Evolutionary conservation across 1,140 invertebrate genomes (phyloP).

Genomic region (Drosophila kikkawai): DNA sequence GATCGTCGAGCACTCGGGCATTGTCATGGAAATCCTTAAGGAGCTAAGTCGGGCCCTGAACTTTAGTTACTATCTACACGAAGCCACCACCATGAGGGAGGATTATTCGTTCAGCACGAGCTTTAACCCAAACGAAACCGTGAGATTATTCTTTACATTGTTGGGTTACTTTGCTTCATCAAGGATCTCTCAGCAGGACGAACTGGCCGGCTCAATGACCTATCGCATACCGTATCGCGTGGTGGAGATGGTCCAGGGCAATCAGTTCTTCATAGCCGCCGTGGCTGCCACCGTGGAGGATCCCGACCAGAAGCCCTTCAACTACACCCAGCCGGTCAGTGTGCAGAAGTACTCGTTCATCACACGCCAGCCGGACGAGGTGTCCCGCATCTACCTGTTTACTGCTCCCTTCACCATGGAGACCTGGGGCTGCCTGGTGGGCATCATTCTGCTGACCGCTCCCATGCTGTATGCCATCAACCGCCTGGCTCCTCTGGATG

Average conservation of each 20-base stretch:
- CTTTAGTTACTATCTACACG: slow-evolving; percentile 88
- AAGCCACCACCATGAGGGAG: slow-evolving; percentile 41
- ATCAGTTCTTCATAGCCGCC: slow-evolving; percentile 89
- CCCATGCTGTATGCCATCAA: slow-evolving; percentile 93
- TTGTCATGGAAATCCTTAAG: slow-evolving; percentile 92
- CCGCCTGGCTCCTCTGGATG: slow-evolving; percentile 89
- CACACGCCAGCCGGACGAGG: slow-evolving; percentile 90
- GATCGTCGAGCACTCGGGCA: slow-evolving; percentile 87
- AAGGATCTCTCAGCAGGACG: slow-evolving; percentile 34
- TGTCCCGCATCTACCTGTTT: slow-evolving; percentile 93
- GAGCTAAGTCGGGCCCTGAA: slow-evolving; percentile 92
- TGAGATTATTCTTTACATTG: neutral
- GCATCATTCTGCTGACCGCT: slow-evolving; percentile 90
- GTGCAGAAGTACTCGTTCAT: slow-evolving; percentile 92
- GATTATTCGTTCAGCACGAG: slow-evolving; percentile 11
- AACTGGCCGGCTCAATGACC: slow-evolving; percentile 69
- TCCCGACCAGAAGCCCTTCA: slow-evolving; percentile 88
- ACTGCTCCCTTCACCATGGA: slow-evolving; percentile 92
- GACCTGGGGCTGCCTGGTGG: slow-evolving; percentile 93
- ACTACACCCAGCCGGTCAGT: slow-evolving; percentile 92
- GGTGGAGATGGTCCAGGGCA: slow-evolving; percentile 65
- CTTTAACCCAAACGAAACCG: slow-evolving; percentile 60
- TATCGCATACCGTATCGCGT: slow-evolving; percentile 70
- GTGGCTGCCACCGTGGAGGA: slow-evolving; percentile 90
- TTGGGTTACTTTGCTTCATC: neutral